Evolutionary conservation across 92 coral and sea anemone species (phyloP), one percentile per base, ranked within the genome.

Genomic region (Epizoanthus scotinus): DNA sequence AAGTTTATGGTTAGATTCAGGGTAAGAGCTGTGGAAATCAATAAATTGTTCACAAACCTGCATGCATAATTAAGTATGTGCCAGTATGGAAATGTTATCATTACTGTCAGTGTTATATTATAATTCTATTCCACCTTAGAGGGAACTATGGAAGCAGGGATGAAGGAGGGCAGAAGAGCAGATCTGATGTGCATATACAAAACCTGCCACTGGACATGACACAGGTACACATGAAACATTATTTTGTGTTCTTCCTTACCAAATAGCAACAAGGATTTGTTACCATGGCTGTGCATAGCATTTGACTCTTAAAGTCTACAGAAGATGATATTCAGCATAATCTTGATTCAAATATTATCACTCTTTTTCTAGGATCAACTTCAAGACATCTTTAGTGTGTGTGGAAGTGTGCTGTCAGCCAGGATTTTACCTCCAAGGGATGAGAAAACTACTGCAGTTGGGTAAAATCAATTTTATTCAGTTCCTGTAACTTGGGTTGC

Each of bases 161-260:
- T 26, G 69, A 44, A 64, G 69, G 69, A 27, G 69, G 40, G 29
- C 67, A 24, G 29, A 64, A 8, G 4, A 3, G 10, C 49, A 81
- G 86, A 65, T 84, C 47, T 55, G 90, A 89, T 80, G 91, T 85
- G 34, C 86, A 87, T 69, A 82, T 91, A 31, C 81, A 78, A 68
- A 94, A 94, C 75, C 88, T 94, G 47, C 98, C 98, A 14, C 27
- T 87, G 29, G 86, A 89, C 63, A 88, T 92, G 84, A 81, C 75
- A 44, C 87, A 90, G 91, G 98, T 94, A 91, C 64, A 77, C 1
- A n/a, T n/a, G n/a, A n/a, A n/a, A n/a, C n/a, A n/a, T n/a, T n/a
- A n/a, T n/a, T n/a, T n/a, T n/a, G n/a, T n/a, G n/a, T n/a, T n/a
- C n/a, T n/a, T n/a, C n/a, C n/a, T n/a, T n/a, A n/a, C n/a, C n/a